phyloP scores from a whole-genome alignment of 1,140 invertebrate genomes.

The Cydia strobilella region DNA sequence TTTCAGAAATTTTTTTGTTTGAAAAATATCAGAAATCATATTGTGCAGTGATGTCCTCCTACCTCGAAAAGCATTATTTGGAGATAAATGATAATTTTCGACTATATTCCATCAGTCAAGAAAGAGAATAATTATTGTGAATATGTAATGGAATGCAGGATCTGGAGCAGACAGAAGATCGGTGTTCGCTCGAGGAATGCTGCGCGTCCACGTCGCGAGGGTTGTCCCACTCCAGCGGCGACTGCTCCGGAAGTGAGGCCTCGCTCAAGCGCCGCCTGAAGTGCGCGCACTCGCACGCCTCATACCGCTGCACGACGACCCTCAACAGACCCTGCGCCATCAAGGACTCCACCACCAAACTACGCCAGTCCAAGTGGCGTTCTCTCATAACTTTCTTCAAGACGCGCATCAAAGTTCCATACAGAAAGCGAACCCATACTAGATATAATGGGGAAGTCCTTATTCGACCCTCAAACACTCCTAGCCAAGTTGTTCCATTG shows the following conservation, averaged over 20 bases:
- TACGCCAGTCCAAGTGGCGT: slow-evolving; percentile 54
- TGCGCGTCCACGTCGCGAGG: slow-evolving; percentile 54
- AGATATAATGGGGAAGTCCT: neutral
- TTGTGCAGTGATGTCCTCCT: neutral
- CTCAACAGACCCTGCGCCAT: slow-evolving; percentile 51
- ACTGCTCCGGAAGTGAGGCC: slow-evolving; percentile 35
- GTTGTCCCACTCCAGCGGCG: slow-evolving; percentile 48
- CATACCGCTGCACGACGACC: slow-evolving; percentile 34
- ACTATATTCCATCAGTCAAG: neutral
- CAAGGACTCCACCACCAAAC: slow-evolving; percentile 46
- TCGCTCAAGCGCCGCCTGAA: slow-evolving; percentile 48
- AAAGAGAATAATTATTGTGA: neutral
- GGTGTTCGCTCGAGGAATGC: slow-evolving; percentile 46
- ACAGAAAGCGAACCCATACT: neutral
- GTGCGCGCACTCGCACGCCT: neutral
- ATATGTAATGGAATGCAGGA: slow-evolving; percentile 7
- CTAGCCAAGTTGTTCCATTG: neutral
- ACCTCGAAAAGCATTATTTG: slow-evolving; percentile 7
- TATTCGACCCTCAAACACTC: neutral
- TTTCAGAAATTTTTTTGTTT: neutral
- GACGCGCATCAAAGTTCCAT: slow-evolving; percentile 19
- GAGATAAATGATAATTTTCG: slow-evolving; percentile 11
- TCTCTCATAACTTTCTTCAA: slow-evolving; percentile 51
- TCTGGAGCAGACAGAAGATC: slow-evolving; percentile 14
- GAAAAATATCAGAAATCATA: slow-evolving; percentile 5